Percentiles rank a stretch among this genome's conserved stretches.
phyloP scores from a whole-genome alignment of 2,888 invertebrate genomes.

The Cantharis nigra region DNA sequence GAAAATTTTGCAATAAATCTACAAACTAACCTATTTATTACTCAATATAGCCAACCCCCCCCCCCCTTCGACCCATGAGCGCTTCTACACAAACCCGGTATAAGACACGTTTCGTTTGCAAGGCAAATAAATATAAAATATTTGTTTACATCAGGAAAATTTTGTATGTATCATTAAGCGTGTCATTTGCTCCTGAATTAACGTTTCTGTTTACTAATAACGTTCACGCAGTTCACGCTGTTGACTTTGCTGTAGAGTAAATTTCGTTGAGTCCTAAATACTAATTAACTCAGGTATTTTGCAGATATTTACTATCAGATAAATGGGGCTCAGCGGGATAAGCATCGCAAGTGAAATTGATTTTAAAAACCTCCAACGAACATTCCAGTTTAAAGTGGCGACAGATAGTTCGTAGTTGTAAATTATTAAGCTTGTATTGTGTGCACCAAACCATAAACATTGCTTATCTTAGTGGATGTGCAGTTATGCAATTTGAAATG shows the following conservation, averaged over 20 bases:
- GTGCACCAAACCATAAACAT: slow-evolving; percentile 21
- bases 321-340: neutral
- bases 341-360: neutral
- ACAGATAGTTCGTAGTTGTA: slow-evolving; percentile 11
- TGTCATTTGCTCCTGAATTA: neutral
- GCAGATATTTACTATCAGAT: neutral
- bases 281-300: slow-evolving; percentile 3
- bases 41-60: neutral
- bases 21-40: neutral
- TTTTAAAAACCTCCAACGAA: neutral
- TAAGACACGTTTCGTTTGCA: neutral
- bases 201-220: slow-evolving; percentile 1
- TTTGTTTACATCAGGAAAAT: neutral
- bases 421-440: slow-evolving; percentile 11
- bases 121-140: neutral
- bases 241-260: neutral
- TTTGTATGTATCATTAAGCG: neutral
- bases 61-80: neutral
- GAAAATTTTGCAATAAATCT: neutral
- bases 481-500: slow-evolving; percentile 25
- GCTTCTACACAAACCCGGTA: neutral
- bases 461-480: slow-evolving; percentile 27
- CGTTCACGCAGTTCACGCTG: neutral
- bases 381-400: neutral
- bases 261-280: neutral